Evolutionary conservation across 2,113 vertebrate species (phyloP), one percentile per base, ranked within the genome.

Genomic region (Myxocyprinus asiaticus): DNA sequence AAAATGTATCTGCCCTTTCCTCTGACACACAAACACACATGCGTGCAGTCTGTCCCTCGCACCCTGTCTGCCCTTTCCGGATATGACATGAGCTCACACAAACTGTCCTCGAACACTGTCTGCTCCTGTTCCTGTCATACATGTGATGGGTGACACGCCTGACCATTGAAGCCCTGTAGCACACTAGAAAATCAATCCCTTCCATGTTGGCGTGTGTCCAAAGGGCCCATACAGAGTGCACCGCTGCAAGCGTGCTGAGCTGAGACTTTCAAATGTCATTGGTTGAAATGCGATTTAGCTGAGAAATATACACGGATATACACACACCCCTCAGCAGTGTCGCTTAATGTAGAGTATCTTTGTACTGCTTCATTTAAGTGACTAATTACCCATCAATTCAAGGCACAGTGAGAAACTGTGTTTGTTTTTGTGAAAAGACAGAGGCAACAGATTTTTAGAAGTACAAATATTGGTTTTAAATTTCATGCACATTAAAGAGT

Each of bases 361-460:
- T 33, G 22, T 33, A 78, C 61, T 77, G 74, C 78, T 79, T 83
- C 42, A 58, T 79, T 85, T 71, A 74, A 80, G 63, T 67, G 76
- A 84, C 78, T 86, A 85, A 83, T 86, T 83, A 66, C 76, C 73
- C 81, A 61, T 82, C 83, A 77, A 55, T 50, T 67, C 77, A 74
- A 15, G 76, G 53, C 61, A 8, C 70, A 50, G 70, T 22, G 44
- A 59, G 68, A 55, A 72, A 33, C 58, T 33, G 22, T 33, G 22
- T 33, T 33, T 86, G 80, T 63, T 51, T 75, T 8, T 42, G 79
- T 55, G 61, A 67, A 73, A 83, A 74, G 77, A 68, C 45, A 66
- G 22, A 33, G 22, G 77, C 79, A 81, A 76, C 86, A 83, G 86
- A 80, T 76, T 64, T 65, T 33, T 75, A 47, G 17, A 50, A 42